Base-by-base conservation (phyloP, 2,888 invertebrate species). In the Melieria crassipennis region DNA sequence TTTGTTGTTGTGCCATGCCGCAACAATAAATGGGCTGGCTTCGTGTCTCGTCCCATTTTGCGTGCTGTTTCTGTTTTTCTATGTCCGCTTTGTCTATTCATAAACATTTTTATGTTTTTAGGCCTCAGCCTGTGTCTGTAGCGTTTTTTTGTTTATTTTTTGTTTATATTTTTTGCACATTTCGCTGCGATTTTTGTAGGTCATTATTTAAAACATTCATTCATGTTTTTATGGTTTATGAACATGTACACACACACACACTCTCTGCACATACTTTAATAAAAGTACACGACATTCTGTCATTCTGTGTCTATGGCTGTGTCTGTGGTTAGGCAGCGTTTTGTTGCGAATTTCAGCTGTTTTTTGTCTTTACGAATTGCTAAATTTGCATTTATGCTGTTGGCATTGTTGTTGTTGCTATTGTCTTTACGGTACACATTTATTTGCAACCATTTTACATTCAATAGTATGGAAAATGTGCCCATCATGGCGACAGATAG, bases 211-310 rank as follows among this genome's bases (percentile, higher is more conserved):
- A 58, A 67, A 60, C 43, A 68, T 46, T 52, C 47, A 64, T 67
- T 71, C 52, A 68, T 68, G 10, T 71, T 71, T 68, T 71, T 68
- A 71, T 71, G 58, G 46, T 52, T 52, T 64, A 48, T 48, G n/a
- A 5, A 11, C 5, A 13, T 42, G 30, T 30, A 30, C 30, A 30
- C 3, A 30, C 30, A 30, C 30, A 30, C 30, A 30, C 3, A 30
- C 30, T 30, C 30, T 3, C 30, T 30, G 30, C 30, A 3, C 30
- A 30, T 30, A 30, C 30, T 30, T 30, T 3, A 30, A 30, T 30
- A 30, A 30, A 30, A 30, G 30, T 30, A 30, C 30, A 30, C 3
- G 30, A 30, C 30, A 30, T 30, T 30, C 30, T 30, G 2, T 30
- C 30, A 30, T 30, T 30, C 30, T 30, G 2, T 30, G 30, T 30